phyloP scores from a whole-genome alignment of 2,888 invertebrate genomes.

The Blera fallax region DNA sequence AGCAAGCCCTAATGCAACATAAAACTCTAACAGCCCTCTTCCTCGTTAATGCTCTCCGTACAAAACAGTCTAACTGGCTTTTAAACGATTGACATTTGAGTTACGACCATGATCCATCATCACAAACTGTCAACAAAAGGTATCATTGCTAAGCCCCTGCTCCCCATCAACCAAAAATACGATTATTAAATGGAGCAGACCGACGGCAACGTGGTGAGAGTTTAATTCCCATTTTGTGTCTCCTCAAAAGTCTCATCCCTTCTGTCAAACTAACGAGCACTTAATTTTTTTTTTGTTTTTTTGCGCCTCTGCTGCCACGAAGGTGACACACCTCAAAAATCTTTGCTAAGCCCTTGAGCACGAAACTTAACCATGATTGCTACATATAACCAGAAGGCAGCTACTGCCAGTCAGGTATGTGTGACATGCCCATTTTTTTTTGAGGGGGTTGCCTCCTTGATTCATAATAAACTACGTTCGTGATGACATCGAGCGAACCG shows the following conservation, averaged over 20 bases:
- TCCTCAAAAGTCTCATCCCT: background rate
- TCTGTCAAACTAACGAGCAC: slow-evolving; percentile 12
- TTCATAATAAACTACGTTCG: slow-evolving; percentile 5
- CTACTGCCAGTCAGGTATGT: background rate
- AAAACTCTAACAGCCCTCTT: too few relatives aligned
- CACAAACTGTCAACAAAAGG: background rate
- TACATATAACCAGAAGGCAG: background rate
- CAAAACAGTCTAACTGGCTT: background rate
- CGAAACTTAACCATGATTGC: slow-evolving; percentile 32
- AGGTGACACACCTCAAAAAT: slow-evolving; percentile 51
- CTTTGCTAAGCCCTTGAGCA: slow-evolving; percentile 46
- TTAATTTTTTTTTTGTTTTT: background rate
- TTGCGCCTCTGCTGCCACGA: slow-evolving; percentile 15
- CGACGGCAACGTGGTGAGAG: background rate
- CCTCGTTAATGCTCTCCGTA: too few relatives aligned
- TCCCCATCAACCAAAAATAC: background rate
- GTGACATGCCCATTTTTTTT: slow-evolving; percentile 33
- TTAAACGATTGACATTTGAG: background rate
- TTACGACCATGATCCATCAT: background rate
- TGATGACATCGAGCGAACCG: background rate
- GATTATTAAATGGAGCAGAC: background rate
- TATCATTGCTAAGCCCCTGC: background rate
- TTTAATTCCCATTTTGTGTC: background rate
- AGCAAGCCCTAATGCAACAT: too few relatives aligned
- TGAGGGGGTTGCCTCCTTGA: background rate